phyloP scores from a whole-genome alignment of 2,888 invertebrate species.

The Pyrgus malvae region DNA sequence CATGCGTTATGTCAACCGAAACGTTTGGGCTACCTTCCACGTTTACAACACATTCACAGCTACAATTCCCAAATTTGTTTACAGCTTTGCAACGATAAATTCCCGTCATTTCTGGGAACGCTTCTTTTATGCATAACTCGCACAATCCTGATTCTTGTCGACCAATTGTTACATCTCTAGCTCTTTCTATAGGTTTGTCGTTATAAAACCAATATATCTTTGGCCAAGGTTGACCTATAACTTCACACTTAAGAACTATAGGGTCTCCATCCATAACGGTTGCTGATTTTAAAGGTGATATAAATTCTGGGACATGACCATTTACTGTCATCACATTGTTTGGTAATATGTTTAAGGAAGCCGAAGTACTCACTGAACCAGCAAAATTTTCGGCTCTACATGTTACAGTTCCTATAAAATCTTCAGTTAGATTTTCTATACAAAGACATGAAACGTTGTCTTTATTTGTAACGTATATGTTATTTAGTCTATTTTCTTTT shows the following conservation, averaged over 20 bases:
- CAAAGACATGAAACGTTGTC: constrained; percentile 91
- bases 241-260: constrained; percentile 87
- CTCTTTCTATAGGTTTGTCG: constrained; percentile 86
- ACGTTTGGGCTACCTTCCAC: constrained; percentile 87
- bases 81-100: constrained; percentile 91
- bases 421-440: constrained; percentile 86
- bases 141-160: constrained; percentile 91
- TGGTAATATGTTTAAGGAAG: constrained; percentile 84
- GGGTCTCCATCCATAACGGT: constrained; percentile 95
- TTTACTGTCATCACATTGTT: constrained; percentile 67
- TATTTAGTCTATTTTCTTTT: constrained; percentile 83
- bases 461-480: constrained; percentile 86
- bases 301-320: constrained; percentile 86
- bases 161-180: constrained; percentile 87
- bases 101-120: constrained; percentile 95
- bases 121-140: constrained; percentile 91
- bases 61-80: constrained; percentile 91
- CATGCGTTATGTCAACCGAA: constrained; percentile 42
- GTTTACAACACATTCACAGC: constrained; percentile 87
- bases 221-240: constrained; percentile 90
- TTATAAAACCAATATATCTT: constrained; percentile 91
- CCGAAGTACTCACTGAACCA: constrained; percentile 93
- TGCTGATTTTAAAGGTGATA: constrained; percentile 86
- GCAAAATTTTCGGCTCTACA: constrained; percentile 95
- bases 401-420: constrained; percentile 89